These are phyloP conservation scores for Mus spretus DNA, from an alignment of 2,797 vertebrate genomes.

Conservation along the genomic window DNA sequence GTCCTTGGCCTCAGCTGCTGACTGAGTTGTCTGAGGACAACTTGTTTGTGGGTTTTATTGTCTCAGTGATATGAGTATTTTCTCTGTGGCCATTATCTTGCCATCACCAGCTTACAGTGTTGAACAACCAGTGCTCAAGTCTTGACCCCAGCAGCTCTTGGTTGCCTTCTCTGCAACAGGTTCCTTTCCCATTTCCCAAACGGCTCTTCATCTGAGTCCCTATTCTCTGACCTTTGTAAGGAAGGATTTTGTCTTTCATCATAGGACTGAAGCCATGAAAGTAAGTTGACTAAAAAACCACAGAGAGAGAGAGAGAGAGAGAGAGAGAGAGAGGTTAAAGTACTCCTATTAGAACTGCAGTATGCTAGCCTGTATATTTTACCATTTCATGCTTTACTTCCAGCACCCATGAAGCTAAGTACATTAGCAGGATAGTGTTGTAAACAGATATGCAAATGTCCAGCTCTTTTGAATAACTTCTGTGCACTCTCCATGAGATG, in stretches of 20 bases:
- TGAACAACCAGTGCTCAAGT: background rate
- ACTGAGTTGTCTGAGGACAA: background rate
- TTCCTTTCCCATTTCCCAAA: background rate
- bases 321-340: background rate
- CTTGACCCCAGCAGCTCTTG: background rate
- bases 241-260: conserved; percentile 1
- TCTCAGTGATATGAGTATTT: background rate
- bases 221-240: background rate
- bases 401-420: background rate
- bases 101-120: background rate
- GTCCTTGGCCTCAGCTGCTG: background rate
- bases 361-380: background rate
- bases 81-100: background rate
- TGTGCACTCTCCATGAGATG: background rate
- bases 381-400: background rate
- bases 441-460: background rate
- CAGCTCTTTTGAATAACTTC: background rate
- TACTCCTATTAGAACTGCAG: background rate
- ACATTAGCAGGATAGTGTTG: background rate
- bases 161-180: accelerated
- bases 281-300: background rate
- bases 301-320: too few species aligned
- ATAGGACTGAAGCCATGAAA: background rate
- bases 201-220: background rate
- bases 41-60: background rate